A percentile compares a stretch with the other conserved stretches of the same genome.
Evolutionary conservation across 2,113 vertebrate species (phyloP).

Genomic region (Redunca redunca): DNA sequence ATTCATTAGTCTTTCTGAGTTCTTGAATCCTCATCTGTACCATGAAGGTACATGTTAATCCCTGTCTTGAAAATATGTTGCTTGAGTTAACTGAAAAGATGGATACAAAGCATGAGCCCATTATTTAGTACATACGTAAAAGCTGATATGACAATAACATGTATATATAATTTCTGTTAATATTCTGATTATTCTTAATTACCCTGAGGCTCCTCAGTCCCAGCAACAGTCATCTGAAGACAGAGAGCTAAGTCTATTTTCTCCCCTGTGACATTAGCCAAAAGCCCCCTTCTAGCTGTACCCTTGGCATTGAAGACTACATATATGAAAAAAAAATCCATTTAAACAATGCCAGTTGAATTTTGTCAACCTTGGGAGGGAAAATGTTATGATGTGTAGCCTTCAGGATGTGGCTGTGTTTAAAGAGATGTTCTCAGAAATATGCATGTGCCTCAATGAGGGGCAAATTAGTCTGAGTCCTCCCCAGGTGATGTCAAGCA

Average conservation of each 20-base stretch:
- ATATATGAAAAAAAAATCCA: neutral
- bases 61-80: neutral
- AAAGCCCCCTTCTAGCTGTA: neutral
- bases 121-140: neutral
- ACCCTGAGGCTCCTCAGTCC: neutral
- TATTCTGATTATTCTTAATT: neutral
- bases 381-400: neutral
- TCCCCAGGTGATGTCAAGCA: neutral
- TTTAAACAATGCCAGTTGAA: neutral
- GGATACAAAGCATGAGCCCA: too few relatives aligned
- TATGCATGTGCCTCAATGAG: fast-evolving
- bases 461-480: neutral
- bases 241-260: neutral
- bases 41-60: neutral
- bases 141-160: neutral
- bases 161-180: neutral
- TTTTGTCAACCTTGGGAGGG: neutral
- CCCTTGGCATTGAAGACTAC: neutral
- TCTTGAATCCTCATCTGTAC: neutral
- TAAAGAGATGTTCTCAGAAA: neutral
- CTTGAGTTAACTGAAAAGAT: neutral
- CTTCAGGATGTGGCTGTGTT: neutral
- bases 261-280: neutral
- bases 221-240: neutral
- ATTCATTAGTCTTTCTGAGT: neutral